Evolutionary conservation across 2,888 invertebrate species (phyloP).

Genomic region (Masnerella sp.): DNA sequence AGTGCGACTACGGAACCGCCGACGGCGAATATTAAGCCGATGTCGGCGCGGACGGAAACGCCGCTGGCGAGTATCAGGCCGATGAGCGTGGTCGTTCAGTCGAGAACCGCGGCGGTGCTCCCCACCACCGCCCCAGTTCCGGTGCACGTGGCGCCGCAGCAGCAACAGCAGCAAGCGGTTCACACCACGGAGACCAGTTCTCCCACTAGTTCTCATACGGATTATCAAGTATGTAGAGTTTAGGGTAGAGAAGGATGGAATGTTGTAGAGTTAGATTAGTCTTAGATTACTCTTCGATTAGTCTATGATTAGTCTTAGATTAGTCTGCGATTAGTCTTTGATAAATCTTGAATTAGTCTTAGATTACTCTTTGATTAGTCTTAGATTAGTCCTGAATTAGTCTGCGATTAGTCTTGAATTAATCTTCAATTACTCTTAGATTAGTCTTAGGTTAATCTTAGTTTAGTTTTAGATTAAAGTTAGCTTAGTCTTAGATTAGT

Average conservation of each 20-base stretch:
- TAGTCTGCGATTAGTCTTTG: no score
- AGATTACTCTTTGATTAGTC: no score
- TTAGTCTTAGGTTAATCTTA: no score
- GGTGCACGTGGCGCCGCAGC: slow-evolving; percentile 72
- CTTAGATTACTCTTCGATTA: background rate
- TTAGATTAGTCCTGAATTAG: no score
- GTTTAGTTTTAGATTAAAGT: no score
- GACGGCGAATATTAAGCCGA: slow-evolving; percentile 96
- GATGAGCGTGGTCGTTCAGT: slow-evolving; percentile 85
- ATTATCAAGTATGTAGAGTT: no score
- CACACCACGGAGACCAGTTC: slow-evolving; percentile 80
- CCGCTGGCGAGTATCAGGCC: slow-evolving; percentile 95
- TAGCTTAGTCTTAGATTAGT: no score
- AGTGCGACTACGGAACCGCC: slow-evolving; percentile 82
- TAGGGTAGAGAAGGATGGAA: slow-evolving; percentile 62
- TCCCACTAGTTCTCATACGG: slow-evolving; percentile 87
- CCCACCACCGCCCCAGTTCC: slow-evolving; percentile 84
- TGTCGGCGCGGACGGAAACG: slow-evolving; percentile 91
- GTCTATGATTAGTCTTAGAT: no score
- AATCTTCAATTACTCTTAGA: no score
- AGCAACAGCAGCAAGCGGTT: slow-evolving; percentile 80
- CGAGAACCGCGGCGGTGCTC: slow-evolving; percentile 86
- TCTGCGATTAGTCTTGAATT: no score
- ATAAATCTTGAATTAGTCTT: no score
- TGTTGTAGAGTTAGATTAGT: background rate